Conservation (phyloP, 2,797 vertebrate genomes). For the Gallinago stenura region DNA sequence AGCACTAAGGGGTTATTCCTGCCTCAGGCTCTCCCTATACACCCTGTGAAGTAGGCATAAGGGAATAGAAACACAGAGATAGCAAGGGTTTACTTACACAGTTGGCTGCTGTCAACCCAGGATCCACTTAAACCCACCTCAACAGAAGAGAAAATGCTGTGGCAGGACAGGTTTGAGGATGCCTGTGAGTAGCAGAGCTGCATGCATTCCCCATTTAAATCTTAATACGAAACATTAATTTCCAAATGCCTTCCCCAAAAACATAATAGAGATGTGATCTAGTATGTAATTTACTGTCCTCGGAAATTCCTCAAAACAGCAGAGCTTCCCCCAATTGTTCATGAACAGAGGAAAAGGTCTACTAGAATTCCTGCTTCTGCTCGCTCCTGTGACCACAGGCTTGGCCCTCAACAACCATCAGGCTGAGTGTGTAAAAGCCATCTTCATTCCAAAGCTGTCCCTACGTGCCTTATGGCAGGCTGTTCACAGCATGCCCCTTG, state of each 20-base stretch:
- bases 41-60: neutral
- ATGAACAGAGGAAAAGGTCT: constrained; percentile 67
- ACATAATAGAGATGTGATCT: constrained; percentile 67
- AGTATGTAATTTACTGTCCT: constrained; percentile 74
- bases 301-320: constrained; percentile 76
- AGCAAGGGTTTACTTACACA: fast-evolving
- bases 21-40: neutral
- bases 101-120: neutral
- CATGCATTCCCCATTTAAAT: neutral
- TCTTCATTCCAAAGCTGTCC: constrained; percentile 30
- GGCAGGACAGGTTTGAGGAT: neutral
- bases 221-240: constrained; percentile 57
- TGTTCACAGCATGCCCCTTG: neutral
- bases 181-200: neutral
- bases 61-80: neutral
- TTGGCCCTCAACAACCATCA: neutral
- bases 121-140: neutral
- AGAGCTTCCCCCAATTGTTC: constrained; percentile 81
- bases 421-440: constrained; percentile 28
- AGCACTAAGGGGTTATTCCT: neutral
- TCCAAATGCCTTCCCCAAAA: constrained; percentile 68
- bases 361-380: constrained; percentile 47
- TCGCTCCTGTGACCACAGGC: neutral
- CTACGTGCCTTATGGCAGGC: constrained; percentile 49
- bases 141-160: neutral